phyloP scores from a whole-genome alignment of 2,797 vertebrate species.

The Rhyacichthys aspro region DNA sequence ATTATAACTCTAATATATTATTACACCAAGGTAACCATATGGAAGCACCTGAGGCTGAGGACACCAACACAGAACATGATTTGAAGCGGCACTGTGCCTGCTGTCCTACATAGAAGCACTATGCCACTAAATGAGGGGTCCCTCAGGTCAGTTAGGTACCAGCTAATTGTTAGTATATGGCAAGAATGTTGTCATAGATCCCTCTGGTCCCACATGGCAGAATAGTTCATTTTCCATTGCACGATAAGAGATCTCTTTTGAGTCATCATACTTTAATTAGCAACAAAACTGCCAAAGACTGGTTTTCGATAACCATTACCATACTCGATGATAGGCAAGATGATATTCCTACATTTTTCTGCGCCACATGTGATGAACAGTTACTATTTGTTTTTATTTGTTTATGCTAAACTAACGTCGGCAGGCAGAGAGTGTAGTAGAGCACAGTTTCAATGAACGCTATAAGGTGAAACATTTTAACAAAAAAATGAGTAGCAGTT shows the following conservation, averaged over 20 bases:
- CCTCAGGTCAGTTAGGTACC: conserved; percentile 33
- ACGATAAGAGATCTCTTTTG: conserved; percentile 30
- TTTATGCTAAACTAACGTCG: conserved; percentile 18
- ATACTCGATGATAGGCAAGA: too few relatives aligned
- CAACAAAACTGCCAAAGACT: conserved; percentile 7
- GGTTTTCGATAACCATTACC: background rate
- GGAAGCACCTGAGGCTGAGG: too few relatives aligned
- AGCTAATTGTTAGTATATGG: conserved; percentile 45
- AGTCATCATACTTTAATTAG: conserved; percentile 24
- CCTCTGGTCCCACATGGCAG: conserved; percentile 3
- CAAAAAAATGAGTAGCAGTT: too few relatives aligned
- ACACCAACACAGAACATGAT: conserved; percentile 31
- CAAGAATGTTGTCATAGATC: conserved; percentile 46
- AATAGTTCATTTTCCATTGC: conserved; percentile 41
- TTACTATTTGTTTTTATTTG: conserved; percentile 9
- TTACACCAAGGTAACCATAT: too few relatives aligned
- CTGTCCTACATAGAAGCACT: conserved; percentile 15
- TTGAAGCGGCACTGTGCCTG: conserved; percentile 27
- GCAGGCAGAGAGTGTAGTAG: background rate
- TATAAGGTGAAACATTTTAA: too few relatives aligned
- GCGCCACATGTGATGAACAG: background rate
- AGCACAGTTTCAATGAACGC: background rate
- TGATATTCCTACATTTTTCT: background rate
- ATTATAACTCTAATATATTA: too few relatives aligned
- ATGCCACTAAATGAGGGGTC: conserved; percentile 36